Base-by-base conservation (phyloP, 1,140 invertebrate species). In the Temnothorax longispinosus region DNA sequence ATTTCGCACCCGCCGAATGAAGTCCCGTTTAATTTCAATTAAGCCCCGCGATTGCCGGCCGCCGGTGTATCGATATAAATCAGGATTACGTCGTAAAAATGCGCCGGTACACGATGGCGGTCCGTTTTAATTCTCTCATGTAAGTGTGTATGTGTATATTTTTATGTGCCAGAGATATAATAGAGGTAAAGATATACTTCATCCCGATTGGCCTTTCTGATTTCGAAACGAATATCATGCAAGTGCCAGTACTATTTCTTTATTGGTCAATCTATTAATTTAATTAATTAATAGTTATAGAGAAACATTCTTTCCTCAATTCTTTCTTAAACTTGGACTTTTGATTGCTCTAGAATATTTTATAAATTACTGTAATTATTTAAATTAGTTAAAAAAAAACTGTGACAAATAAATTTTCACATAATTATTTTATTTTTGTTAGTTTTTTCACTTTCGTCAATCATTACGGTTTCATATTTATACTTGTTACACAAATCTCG, bases 11-110 rank as follows among this genome's bases (percentile, higher is more conserved):
- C 69, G 54, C 41, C 41, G 80, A 84, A 84, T 84, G 54, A 84
- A 84, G 80, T 84, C 56, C 54, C 80, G 69, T 84, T 84, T 84
- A 84, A 84, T 84, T 84, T 84, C 69, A 84, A 84, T 75, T 60
- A 84, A 84, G 18, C 67, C 54, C 38, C n/a, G 38, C 54, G 69
- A 84, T 84, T 38, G 50, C 58, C 21, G 65, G 54, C 41, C 44
- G 41, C n/a, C 18, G 54, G 27, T 35, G 65, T 54, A 84, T 84
- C 54, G 54, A 84, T 84, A 75, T 75, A 75, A 75, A 84, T 84
- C 69, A 72, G 67, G 67, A 74, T 82, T 75, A 74, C 11, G 80
- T 84, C 80, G 32, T 84, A 84, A 84, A 84, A 84, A 84, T 60
- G 41, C 54, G 35, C 18, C 52, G 21, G 54, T 74, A 60, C 52